phyloP scores from a whole-genome alignment of 2,888 invertebrate genomes.

The Atethmia centrago region DNA sequence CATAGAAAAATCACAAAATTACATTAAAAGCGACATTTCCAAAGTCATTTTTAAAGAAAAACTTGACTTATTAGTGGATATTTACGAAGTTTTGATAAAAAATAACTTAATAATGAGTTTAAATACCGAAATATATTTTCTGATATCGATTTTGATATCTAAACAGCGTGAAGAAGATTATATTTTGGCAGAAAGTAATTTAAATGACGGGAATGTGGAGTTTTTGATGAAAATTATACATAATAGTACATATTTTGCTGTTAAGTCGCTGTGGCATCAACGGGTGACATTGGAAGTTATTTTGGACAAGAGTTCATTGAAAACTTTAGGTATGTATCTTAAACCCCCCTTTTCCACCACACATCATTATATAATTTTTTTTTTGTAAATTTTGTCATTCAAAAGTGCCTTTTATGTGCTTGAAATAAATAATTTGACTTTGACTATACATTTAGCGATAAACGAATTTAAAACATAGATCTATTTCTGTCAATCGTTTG shows the following conservation, averaged over 20 bases:
- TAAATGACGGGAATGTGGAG: conserved; percentile 72
- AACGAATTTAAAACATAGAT: too few relatives aligned
- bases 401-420: too few relatives aligned
- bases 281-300: conserved; percentile 88
- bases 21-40: conserved; percentile 81
- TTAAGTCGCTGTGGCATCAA: conserved; percentile 91
- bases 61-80: conserved; percentile 89
- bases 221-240: conserved; percentile 88
- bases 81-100: conserved; percentile 91
- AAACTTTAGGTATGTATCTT: conserved; percentile 76
- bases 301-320: conserved; percentile 92
- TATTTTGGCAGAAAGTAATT: conserved; percentile 68
- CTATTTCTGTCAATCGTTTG: too few relatives aligned
- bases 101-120: conserved; percentile 92
- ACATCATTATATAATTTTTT: too few relatives aligned
- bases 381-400: too few relatives aligned
- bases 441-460: too few relatives aligned
- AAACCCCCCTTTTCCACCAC: too few relatives aligned
- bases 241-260: conserved; percentile 95
- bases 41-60: conserved; percentile 88
- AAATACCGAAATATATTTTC: conserved; percentile 92
- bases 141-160: conserved; percentile 92
- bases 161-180: conserved; percentile 84
- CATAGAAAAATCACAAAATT: conserved; percentile 71
- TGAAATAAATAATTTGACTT: too few relatives aligned